phyloP scores from a whole-genome alignment of 2,797 vertebrate species.

The Sternotherus odoratus region DNA sequence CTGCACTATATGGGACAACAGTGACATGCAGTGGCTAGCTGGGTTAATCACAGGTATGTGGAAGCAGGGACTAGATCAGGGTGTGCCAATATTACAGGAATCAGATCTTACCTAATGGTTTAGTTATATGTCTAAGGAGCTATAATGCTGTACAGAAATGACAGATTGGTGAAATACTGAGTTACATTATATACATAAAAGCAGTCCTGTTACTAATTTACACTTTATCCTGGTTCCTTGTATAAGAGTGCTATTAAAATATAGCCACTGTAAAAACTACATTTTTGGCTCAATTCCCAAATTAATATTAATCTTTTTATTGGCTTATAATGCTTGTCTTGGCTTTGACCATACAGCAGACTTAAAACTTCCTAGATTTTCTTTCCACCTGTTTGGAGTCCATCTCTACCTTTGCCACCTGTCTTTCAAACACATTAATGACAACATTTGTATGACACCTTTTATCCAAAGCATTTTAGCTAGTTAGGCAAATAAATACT shows the following conservation, averaged over 20 bases:
- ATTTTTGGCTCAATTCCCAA: conserved; percentile 42
- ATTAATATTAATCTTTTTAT: conserved; percentile 41
- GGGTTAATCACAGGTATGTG: background rate
- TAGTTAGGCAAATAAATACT: background rate
- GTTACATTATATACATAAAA: background rate
- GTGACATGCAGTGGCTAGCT: conserved; percentile 58
- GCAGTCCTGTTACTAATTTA: conserved; percentile 14
- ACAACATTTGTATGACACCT: background rate
- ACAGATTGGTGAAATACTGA: conserved; percentile 1
- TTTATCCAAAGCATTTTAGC: background rate
- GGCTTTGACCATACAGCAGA: background rate
- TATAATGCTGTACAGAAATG: background rate
- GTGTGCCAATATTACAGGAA: background rate
- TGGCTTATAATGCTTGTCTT: background rate
- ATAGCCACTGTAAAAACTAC: background rate
- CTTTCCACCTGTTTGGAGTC: background rate
- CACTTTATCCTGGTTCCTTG: background rate
- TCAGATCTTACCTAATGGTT: background rate
- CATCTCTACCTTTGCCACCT: no score
- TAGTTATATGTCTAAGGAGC: background rate
- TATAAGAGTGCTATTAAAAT: conserved; percentile 8
- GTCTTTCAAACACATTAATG: background rate
- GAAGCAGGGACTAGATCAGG: background rate
- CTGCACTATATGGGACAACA: conserved; percentile 53
- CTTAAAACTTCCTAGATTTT: background rate